Evolutionary conservation across 2,888 invertebrate genomes (phyloP).

Genomic region (Dolomedes plantarius): DNA sequence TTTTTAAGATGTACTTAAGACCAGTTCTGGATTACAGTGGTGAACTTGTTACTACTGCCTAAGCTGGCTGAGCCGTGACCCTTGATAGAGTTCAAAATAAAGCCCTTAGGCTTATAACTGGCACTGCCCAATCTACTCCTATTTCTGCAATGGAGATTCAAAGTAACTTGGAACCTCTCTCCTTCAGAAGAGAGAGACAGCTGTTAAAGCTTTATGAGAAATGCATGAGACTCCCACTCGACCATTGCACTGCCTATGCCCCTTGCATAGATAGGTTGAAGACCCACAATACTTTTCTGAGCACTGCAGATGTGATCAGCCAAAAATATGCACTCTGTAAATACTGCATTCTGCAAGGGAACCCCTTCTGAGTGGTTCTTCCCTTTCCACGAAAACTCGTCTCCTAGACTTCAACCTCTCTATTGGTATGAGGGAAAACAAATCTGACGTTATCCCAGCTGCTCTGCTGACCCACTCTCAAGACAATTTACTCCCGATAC

Average conservation of each 20-base stretch:
- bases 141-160: neutral
- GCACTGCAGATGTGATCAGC: neutral
- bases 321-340: neutral
- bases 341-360: too few relatives aligned
- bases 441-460: too few relatives aligned
- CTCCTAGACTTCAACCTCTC: too few relatives aligned
- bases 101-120: neutral
- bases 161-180: neutral
- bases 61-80: neutral
- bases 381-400: too few relatives aligned
- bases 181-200: neutral
- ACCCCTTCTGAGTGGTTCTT: too few relatives aligned
- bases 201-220: neutral
- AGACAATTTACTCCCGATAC: too few relatives aligned
- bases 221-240: neutral
- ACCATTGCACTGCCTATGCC: neutral
- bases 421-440: too few relatives aligned
- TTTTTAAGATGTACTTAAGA: constrained; percentile 5
- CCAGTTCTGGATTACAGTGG: neutral
- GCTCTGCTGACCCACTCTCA: too few relatives aligned
- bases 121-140: neutral
- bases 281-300: neutral
- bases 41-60: neutral
- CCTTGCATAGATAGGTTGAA: neutral
- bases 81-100: neutral